A percentile compares a stretch with the other conserved stretches of the same genome.
Evolutionary conservation across 1,140 invertebrate genomes (phyloP).

Genomic region (Penaeus vannamei): DNA sequence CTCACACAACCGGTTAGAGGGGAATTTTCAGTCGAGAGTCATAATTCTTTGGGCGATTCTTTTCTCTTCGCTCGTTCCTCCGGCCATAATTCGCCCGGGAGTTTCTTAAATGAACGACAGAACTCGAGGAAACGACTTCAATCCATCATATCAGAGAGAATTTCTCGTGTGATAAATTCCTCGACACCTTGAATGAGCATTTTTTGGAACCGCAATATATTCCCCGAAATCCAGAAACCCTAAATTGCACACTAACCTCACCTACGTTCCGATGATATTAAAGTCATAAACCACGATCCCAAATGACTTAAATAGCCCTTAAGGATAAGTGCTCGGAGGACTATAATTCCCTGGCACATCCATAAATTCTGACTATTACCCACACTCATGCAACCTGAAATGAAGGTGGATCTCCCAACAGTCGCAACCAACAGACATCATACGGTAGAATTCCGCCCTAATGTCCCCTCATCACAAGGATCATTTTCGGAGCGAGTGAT

Average conservation of each 20-base stretch:
- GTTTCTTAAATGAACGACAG: no score
- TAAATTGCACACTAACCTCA: conserved; percentile 63
- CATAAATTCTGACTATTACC: conserved; percentile 55
- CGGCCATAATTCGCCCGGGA: background rate
- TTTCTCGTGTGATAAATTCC: background rate
- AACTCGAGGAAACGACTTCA: no score
- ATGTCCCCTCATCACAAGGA: background rate
- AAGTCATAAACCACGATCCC: conserved; percentile 24
- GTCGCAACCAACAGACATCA: conserved; percentile 29
- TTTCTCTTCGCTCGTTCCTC: background rate
- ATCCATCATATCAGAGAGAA: no score
- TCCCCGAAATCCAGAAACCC: conserved; percentile 58
- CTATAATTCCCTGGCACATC: conserved; percentile 31
- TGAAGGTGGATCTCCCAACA: conserved; percentile 47
- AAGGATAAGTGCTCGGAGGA: background rate
- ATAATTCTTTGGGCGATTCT: background rate
- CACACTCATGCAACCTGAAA: conserved; percentile 66
- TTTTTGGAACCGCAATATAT: conserved; percentile 2
- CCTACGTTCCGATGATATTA: conserved; percentile 60
- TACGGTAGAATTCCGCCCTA: background rate
- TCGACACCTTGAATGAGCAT: background rate
- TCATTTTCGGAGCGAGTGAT: conserved; percentile 3
- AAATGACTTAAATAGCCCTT: conserved; percentile 19
- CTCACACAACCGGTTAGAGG: conserved; percentile 15
- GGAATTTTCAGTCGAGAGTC: background rate